phyloP scores from a whole-genome alignment of 1,140 invertebrate species.

The Trichonephila inaurata region DNA sequence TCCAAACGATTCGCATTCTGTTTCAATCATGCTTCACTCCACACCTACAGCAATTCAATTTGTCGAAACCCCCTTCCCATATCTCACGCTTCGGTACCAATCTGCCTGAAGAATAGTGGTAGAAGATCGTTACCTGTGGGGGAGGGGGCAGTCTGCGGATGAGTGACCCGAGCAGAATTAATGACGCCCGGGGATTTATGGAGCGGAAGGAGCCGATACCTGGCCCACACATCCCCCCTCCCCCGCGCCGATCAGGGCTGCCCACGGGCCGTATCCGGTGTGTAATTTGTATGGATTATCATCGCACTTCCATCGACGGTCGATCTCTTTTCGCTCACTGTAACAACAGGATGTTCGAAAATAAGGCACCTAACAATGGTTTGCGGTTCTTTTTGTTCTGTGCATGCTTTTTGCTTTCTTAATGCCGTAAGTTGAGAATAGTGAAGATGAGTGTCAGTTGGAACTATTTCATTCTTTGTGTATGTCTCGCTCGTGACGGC shows the following conservation, averaged over 20 bases:
- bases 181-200: slow-evolving; percentile 71
- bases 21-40: not conserved
- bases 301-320: slow-evolving; percentile 1
- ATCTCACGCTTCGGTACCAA: slow-evolving; percentile 59
- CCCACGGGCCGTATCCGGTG: slow-evolving; percentile 14
- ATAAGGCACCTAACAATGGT: not conserved
- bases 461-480: no score
- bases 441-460: no score
- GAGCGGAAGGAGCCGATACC: slow-evolving; percentile 68
- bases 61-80: slow-evolving; percentile 17
- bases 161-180: slow-evolving; percentile 65
- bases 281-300: slow-evolving; percentile 40
- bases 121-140: slow-evolving; percentile 43
- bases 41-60: not conserved
- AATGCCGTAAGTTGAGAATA: no score
- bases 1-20: not conserved
- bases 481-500: no score
- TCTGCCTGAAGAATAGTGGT: slow-evolving; percentile 28
- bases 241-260: not conserved
- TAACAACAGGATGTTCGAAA: slow-evolving; percentile 4
- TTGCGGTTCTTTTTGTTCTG: not conserved
- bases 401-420: no score
- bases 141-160: slow-evolving; percentile 46
- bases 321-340: not conserved
- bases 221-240: not conserved